Evolutionary conservation across 2,888 invertebrate genomes (phyloP).

Genomic region (Junonia oenone): DNA sequence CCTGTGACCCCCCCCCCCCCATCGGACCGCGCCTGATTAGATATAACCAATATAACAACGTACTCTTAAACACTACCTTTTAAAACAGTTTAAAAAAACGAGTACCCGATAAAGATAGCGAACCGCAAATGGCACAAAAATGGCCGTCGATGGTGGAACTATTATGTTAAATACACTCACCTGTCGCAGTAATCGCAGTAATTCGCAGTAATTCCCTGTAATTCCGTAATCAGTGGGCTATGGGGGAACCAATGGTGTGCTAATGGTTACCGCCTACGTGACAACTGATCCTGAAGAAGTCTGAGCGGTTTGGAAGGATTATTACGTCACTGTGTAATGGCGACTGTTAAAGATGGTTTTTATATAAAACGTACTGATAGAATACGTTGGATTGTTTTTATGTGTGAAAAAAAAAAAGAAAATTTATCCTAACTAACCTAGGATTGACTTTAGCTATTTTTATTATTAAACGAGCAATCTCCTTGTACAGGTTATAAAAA

Average conservation of each 20-base stretch:
- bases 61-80: background rate
- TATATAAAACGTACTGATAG: too few species aligned
- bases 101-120: background rate
- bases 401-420: background rate
- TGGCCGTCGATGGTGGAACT: conserved; percentile 4
- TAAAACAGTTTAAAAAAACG: conserved; percentile 7
- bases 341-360: background rate
- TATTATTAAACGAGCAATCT: too few species aligned
- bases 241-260: conserved; percentile 35
- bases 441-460: too few species aligned
- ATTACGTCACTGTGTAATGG: conserved; percentile 5
- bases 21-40: too few species aligned
- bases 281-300: conserved; percentile 17
- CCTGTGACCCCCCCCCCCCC: too few species aligned
- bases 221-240: conserved; percentile 37
- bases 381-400: too few species aligned
- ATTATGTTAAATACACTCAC: conserved; percentile 22
- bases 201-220: conserved; percentile 36
- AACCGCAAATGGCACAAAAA: conserved; percentile 8
- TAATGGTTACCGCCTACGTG: conserved; percentile 34
- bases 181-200: conserved; percentile 34
- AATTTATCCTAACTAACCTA: background rate
- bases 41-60: too few species aligned
- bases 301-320: background rate
- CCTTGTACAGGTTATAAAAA: too few species aligned